Base-by-base conservation (phyloP, 2,113 vertebrate species). In the Emberiza fucata region DNA sequence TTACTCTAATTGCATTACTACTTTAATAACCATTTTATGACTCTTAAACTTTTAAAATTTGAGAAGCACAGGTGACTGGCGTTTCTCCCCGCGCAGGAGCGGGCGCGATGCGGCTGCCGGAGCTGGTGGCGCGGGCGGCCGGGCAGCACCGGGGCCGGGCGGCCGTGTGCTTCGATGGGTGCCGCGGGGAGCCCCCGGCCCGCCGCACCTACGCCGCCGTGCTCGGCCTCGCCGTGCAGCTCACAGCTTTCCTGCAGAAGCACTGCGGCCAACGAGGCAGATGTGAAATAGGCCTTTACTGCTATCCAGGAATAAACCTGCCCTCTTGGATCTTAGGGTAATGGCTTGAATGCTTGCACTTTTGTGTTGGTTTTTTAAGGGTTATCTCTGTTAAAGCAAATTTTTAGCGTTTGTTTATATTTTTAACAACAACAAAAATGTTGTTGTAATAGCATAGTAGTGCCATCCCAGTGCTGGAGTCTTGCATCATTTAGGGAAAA, bases 261-360 rank as follows among this genome's bases (percentile, higher is more conserved):
- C 93, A 59, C 79, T 98, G 98, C 27, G 53, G 20, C 47, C 85
- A 39, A 14, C 48, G 28, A 54, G 93, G 93, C 61, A 78, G 63
- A 33, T 85, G 81, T 8, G 94, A 97, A 69, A 97, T 99, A 76
- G 99, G 99, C 8, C 97, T 99, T 28, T 99, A 97, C 80, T 99
- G 99, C 81, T 92, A 94, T 21, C 98, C 98, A 25, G 98, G 98
- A 31, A 88, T 99, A 88, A 97, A 98, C 22, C 77, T 98, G 28
- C 99, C 99, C 0, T 98, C 98, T 50, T 99, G 99, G 99, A 99
- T 99, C 92, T 95, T 99, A 72, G 98, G 99, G 99, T 99, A 98
- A 97, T 45, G 25, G 7, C 71, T 60, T 70, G 42, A 88, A 33
- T 47, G 47, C 21, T 66, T 78, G 39, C 31, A 9, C 8, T 91